Conservation (phyloP, 1,140 invertebrate genomes). For the Drosophila orosa region DNA sequence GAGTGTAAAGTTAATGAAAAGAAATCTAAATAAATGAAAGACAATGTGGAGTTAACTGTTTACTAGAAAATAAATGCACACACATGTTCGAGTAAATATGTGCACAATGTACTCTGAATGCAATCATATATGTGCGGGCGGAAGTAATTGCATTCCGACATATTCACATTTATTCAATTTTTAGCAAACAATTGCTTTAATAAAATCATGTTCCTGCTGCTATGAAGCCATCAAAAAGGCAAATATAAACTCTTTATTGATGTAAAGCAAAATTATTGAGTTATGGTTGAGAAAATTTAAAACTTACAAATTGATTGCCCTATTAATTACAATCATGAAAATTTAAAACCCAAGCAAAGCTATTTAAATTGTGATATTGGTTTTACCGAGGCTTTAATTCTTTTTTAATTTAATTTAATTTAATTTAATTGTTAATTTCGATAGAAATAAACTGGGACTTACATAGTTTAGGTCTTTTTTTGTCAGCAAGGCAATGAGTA, state of each 20-base stretch:
- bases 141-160: slow-evolving; percentile 20
- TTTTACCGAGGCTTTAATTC: neutral
- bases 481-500: too few relatives aligned
- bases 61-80: slow-evolving; percentile 14
- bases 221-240: neutral
- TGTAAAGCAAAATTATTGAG: neutral
- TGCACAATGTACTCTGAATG: neutral
- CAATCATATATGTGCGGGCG: slow-evolving; percentile 16
- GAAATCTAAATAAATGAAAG: slow-evolving; percentile 54
- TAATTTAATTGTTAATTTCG: neutral
- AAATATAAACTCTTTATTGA: neutral
- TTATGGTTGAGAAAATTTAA: neutral
- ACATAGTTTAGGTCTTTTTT: neutral
- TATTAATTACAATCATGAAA: neutral
- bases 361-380: neutral
- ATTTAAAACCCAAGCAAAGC: neutral
- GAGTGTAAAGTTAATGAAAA: slow-evolving; percentile 53
- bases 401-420: too few relatives aligned
- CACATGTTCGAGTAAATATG: neutral
- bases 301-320: neutral
- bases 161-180: slow-evolving; percentile 11
- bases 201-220: slow-evolving; percentile 3
- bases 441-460: neutral
- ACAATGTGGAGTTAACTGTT: slow-evolving; percentile 36
- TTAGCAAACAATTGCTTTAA: slow-evolving; percentile 23